Evolutionary conservation across 92 coral and sea anemone species (phyloP).

Genomic region (Scolanthus callimorphus): DNA sequence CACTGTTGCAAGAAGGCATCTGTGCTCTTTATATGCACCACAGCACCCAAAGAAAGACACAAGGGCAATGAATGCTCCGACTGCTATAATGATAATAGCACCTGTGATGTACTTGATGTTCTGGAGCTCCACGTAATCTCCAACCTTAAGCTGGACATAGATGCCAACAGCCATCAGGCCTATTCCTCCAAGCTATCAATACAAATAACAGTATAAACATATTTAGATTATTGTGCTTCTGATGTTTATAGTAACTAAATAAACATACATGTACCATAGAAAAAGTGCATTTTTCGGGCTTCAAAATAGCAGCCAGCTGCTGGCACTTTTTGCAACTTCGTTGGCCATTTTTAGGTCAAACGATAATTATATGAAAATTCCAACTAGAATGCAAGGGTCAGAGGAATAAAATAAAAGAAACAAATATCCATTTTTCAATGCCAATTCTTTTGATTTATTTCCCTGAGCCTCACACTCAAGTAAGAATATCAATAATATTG

Average conservation of each 20-base stretch:
- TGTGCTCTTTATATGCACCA: slow-evolving; percentile 86
- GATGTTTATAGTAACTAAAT: not conserved
- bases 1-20: slow-evolving; percentile 81
- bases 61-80: slow-evolving; percentile 71
- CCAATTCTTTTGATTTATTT: too few species aligned
- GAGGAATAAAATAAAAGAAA: too few species aligned
- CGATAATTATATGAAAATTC: too few species aligned
- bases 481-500: too few species aligned
- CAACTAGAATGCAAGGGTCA: too few species aligned
- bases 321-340: too few species aligned
- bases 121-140: slow-evolving; percentile 58
- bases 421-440: too few species aligned
- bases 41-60: slow-evolving; percentile 97
- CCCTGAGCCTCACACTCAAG: too few species aligned
- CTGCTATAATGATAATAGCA: slow-evolving; percentile 80
- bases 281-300: not conserved
- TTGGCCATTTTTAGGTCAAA: too few species aligned
- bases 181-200: slow-evolving; percentile 80
- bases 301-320: not conserved
- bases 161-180: slow-evolving; percentile 79
- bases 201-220: not conserved
- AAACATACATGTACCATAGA: not conserved
- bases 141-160: slow-evolving; percentile 73
- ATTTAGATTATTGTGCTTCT: not conserved
- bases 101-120: slow-evolving; percentile 78